Conservation (phyloP, 2,797 vertebrate genomes). For the Crocodylus rhombifer region DNA sequence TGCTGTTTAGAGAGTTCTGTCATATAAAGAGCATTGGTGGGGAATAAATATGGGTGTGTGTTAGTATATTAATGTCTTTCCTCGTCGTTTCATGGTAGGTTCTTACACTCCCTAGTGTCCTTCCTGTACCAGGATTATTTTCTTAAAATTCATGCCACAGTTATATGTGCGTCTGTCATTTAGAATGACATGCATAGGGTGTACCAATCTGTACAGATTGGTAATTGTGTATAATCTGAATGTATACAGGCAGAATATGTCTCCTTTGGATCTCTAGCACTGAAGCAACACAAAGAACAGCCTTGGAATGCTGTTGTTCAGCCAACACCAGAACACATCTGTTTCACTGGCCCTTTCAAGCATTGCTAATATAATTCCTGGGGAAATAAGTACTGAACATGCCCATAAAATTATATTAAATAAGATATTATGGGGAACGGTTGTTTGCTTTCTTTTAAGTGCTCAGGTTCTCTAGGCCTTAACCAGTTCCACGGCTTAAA, state of each 20-base stretch:
- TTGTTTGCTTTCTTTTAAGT: not conserved
- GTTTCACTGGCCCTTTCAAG: slow-evolving; percentile 15
- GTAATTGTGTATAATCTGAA: slow-evolving; percentile 9
- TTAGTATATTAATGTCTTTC: slow-evolving; percentile 43
- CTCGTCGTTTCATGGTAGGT: not conserved
- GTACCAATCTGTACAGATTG: not conserved
- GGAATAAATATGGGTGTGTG: slow-evolving; percentile 48
- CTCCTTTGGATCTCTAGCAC: slow-evolving; percentile 13
- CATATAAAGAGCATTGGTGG: slow-evolving; percentile 52
- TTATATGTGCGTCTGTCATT: slow-evolving; percentile 24
- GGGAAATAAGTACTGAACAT: slow-evolving; percentile 20
- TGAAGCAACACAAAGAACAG: slow-evolving; percentile 11
- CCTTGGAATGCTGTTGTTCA: slow-evolving; percentile 20
- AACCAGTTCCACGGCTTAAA: not conserved
- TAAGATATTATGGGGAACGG: not conserved
- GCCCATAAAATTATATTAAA: not conserved
- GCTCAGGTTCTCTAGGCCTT: not conserved
- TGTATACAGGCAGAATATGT: not conserved
- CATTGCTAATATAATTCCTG: slow-evolving; percentile 21
- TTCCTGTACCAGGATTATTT: not conserved
- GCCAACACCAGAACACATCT: slow-evolving; percentile 20
- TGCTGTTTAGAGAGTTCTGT: slow-evolving; percentile 65
- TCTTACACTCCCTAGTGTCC: slow-evolving; percentile 38
- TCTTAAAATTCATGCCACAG: slow-evolving; percentile 1
- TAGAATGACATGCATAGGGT: slow-evolving; percentile 1